Conservation (phyloP, 2,113 vertebrate genomes). For the Empidonax alnorum region DNA sequence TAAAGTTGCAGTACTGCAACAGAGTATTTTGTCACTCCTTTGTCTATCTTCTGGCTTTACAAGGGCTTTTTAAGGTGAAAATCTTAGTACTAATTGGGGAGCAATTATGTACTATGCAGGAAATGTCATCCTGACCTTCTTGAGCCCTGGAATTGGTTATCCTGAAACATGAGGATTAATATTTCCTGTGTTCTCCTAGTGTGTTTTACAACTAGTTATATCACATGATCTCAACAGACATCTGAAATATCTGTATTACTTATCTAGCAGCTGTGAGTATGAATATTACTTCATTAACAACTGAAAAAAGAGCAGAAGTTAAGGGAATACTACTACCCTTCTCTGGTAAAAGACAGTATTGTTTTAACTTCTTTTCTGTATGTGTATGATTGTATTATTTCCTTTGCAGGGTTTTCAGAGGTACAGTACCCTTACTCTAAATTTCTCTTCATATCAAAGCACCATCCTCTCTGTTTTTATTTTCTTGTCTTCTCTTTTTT, state of each 20-base stretch:
- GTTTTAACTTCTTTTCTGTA: background rate
- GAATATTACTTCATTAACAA: background rate
- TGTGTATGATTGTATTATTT: background rate
- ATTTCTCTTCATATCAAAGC: background rate
- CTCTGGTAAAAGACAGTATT: background rate
- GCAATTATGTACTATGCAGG: background rate
- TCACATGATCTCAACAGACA: background rate
- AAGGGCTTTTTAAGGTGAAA: background rate
- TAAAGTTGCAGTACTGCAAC: background rate
- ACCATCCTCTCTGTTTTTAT: background rate
- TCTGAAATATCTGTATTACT: background rate
- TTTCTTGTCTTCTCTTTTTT: background rate
- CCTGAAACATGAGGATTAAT: slow-evolving; percentile 50
- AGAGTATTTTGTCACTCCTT: background rate
- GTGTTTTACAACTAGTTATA: slow-evolving; percentile 7
- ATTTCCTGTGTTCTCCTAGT: slow-evolving; percentile 30
- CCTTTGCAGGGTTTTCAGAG: background rate
- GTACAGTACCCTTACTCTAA: background rate
- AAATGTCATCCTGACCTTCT: slow-evolving; percentile 4
- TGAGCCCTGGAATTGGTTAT: slow-evolving; percentile 20
- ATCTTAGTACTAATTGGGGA: slow-evolving; percentile 1
- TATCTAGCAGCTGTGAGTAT: background rate
- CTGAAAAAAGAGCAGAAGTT: background rate
- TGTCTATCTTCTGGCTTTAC: background rate
- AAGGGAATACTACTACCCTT: background rate